These are phyloP conservation scores for Coregonus suidteri DNA, from an alignment of 2,797 vertebrate species.

Conservation along the genomic window DNA sequence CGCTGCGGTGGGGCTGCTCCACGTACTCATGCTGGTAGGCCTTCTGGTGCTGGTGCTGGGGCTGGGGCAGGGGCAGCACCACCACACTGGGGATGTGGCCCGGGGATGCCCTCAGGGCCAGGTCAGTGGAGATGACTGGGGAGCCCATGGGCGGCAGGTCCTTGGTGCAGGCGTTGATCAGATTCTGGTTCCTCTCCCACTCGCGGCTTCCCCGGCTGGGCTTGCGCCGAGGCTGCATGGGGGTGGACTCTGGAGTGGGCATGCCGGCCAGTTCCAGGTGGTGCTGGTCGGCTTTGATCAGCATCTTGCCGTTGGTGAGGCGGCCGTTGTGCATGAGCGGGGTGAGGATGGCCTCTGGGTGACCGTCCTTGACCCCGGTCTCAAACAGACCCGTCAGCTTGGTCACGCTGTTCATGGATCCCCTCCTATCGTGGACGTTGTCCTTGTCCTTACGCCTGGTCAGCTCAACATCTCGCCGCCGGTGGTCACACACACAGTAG, in stretches of 20 bases:
- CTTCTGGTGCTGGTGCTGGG: conserved; percentile 78
- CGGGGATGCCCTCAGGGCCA: conserved; percentile 90
- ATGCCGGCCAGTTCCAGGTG: conserved; percentile 91
- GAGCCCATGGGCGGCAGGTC: conserved; percentile 89
- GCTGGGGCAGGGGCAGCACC: conserved; percentile 85
- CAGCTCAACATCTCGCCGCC: conserved; percentile 84
- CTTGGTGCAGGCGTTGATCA: conserved; percentile 97
- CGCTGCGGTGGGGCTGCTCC: conserved; percentile 91
- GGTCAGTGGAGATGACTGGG: conserved; percentile 90
- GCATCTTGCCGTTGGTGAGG: conserved; percentile 86
- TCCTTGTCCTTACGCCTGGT: conserved; percentile 91
- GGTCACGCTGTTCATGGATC: conserved; percentile 97
- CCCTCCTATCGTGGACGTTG: conserved; percentile 67
- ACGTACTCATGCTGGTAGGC: conserved; percentile 95
- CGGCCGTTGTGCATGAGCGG: conserved; percentile 97
- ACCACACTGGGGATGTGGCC: conserved; percentile 96
- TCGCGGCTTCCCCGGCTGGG: conserved; percentile 91
- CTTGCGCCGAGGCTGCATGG: conserved; percentile 94
- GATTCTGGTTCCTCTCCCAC: conserved; percentile 97
- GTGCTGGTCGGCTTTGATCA: conserved; percentile 97
- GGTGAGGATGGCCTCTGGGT: conserved; percentile 91
- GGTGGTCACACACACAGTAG: conserved; percentile 95
- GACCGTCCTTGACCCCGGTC: conserved; percentile 91
- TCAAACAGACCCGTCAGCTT: conserved; percentile 96
- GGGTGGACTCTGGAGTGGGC: conserved; percentile 96